Evolutionary conservation across 2,113 vertebrate species (phyloP).

Genomic region (Hippocampus abdominalis): DNA sequence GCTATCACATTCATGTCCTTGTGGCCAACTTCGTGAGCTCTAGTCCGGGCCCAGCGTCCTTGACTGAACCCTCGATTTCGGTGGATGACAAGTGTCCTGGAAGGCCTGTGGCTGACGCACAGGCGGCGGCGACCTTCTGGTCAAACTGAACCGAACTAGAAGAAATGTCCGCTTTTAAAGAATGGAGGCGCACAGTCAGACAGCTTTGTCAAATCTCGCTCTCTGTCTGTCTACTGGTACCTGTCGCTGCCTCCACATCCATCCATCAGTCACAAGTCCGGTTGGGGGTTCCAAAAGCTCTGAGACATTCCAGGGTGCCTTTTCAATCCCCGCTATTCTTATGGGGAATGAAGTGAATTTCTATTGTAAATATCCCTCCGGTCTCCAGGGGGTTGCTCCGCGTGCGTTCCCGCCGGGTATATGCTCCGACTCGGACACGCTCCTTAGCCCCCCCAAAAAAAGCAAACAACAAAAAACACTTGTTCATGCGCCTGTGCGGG

Average conservation of each 20-base stretch:
- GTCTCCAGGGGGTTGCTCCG: constrained; percentile 49
- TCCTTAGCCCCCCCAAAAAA: constrained; percentile 27
- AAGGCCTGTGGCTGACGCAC: constrained; percentile 60
- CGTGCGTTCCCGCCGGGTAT: constrained; percentile 42
- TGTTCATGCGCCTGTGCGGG: background rate
- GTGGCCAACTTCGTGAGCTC: constrained; percentile 43
- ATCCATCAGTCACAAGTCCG: constrained; percentile 67
- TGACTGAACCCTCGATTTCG: constrained; percentile 49
- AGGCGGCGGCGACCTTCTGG: constrained; percentile 28
- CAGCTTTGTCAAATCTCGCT: background rate
- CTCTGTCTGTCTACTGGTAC: constrained; percentile 28
- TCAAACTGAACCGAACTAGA: background rate
- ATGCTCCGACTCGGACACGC: constrained; percentile 52
- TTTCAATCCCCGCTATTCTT: constrained; percentile 56
- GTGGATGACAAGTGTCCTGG: constrained; percentile 45
- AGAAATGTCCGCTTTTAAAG: background rate
- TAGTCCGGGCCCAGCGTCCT: constrained; percentile 56
- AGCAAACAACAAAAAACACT: constrained; percentile 2
- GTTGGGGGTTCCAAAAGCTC: constrained; percentile 52
- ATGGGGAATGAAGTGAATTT: constrained; percentile 37
- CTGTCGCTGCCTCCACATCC: constrained; percentile 64
- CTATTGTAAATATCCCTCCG: constrained; percentile 61
- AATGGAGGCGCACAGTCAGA: background rate
- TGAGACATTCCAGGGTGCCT: constrained; percentile 63
- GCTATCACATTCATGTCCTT: constrained; percentile 70